Conservation (phyloP, 2,113 vertebrate genomes). For the Tricholaema leucomelas region DNA sequence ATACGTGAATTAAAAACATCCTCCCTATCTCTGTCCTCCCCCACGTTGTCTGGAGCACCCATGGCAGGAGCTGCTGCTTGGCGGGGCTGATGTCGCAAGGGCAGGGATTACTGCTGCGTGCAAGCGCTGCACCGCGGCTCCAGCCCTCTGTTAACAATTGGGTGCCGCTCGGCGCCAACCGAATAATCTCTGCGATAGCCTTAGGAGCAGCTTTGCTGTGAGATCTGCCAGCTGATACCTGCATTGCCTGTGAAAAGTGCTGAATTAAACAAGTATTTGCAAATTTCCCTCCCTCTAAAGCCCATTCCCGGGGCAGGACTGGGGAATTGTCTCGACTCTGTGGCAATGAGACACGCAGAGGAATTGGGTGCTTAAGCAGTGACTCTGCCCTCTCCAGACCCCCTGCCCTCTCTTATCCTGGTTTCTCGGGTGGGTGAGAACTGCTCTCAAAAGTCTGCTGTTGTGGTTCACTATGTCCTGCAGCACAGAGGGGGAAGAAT, state of each 20-base stretch:
- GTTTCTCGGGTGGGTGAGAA: not conserved
- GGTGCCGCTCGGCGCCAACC: not conserved
- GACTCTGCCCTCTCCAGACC: not conserved
- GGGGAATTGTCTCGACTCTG: not conserved
- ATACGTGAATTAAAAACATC: slow-evolving; percentile 32
- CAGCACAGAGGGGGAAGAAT: not conserved
- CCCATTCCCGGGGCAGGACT: not conserved
- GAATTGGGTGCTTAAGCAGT: not conserved
- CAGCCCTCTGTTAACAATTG: not conserved
- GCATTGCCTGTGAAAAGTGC: slow-evolving; percentile 33
- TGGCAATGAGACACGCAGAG: not conserved
- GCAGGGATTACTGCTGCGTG: not conserved
- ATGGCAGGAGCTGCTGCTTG: slow-evolving; percentile 6
- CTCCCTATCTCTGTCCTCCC: slow-evolving; percentile 8
- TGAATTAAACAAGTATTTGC: slow-evolving; percentile 43
- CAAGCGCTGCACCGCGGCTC: slow-evolving; percentile 14
- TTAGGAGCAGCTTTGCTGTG: slow-evolving; percentile 54
- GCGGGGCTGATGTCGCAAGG: slow-evolving; percentile 48
- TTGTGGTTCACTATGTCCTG: not conserved
- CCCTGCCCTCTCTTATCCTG: not conserved
- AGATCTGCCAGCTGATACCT: slow-evolving; percentile 20
- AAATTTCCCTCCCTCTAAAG: not conserved
- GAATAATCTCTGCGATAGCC: slow-evolving; percentile 52
- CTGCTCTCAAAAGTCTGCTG: not conserved
- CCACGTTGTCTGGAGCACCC: slow-evolving; percentile 5